A percentile compares a stretch with the other conserved stretches of the same genome.
phyloP scores from a whole-genome alignment of 2,113 vertebrate species.

The Acanthisitta chloris region DNA sequence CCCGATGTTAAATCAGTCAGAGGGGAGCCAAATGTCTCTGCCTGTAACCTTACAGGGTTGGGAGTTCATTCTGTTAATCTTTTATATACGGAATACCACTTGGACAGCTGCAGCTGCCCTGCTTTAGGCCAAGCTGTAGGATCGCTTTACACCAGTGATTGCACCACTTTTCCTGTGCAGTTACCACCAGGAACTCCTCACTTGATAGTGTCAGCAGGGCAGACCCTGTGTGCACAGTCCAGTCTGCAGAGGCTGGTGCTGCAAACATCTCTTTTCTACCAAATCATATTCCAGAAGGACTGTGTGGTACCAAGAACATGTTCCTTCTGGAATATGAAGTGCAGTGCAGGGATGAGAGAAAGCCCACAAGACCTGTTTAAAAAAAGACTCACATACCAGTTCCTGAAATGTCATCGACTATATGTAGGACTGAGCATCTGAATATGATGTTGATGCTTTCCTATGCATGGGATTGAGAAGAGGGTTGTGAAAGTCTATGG shows the following conservation, averaged over 20 bases:
- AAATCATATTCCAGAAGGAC: neutral
- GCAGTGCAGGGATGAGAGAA: neutral
- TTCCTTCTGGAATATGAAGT: neutral
- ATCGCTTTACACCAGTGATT: neutral
- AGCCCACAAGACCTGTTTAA: neutral
- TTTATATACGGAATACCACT: neutral
- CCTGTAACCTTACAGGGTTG: neutral
- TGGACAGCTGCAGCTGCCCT: neutral
- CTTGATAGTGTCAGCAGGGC: neutral
- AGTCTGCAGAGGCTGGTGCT: neutral
- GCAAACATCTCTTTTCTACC: neutral
- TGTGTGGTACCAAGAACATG: neutral
- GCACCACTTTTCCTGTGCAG: neutral
- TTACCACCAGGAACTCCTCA: neutral
- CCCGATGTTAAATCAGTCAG: conserved; percentile 6
- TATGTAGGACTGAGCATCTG: neutral
- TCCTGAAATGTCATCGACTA: neutral
- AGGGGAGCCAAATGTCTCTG: conserved; percentile 1
- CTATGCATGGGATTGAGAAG: neutral
- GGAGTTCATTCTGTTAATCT: neutral
- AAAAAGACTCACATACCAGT: neutral
- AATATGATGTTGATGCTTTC: neutral
- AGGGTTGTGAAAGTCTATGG: neutral
- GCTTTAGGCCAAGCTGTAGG: neutral
- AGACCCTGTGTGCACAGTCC: neutral